Percentiles rank a stretch among this genome's conserved stretches.
phyloP scores from a whole-genome alignment of 2,113 vertebrate genomes.

The Hirundichthys speculiger region DNA sequence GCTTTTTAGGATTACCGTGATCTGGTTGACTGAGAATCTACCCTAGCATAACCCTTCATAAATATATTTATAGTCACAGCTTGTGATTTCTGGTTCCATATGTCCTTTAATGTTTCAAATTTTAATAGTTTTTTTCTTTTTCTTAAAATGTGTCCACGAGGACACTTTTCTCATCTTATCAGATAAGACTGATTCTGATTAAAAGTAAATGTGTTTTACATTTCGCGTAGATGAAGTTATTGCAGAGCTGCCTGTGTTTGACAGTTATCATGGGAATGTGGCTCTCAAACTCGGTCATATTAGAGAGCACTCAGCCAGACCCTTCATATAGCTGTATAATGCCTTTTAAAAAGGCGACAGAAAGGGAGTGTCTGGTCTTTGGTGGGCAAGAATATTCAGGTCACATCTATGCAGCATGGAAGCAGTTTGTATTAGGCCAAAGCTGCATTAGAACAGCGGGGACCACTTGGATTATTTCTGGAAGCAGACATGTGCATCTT shows the following conservation, averaged over 20 bases:
- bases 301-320: neutral
- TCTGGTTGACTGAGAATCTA: too few relatives aligned
- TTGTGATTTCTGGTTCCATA: too few relatives aligned
- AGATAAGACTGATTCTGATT: neutral
- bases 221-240: neutral
- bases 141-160: neutral
- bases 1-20: too few relatives aligned
- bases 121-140: neutral
- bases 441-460: constrained; percentile 21
- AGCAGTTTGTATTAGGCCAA: constrained; percentile 21
- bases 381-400: constrained; percentile 29
- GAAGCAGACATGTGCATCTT: neutral
- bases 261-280: neutral
- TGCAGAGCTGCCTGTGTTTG: neutral
- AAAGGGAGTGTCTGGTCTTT: constrained; percentile 25
- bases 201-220: neutral
- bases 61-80: too few relatives aligned
- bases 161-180: too few relatives aligned
- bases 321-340: neutral
- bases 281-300: neutral
- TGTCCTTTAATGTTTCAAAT: too few relatives aligned
- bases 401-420: constrained; percentile 25
- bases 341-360: constrained; percentile 7
- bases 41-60: too few relatives aligned
- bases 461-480: constrained; percentile 17